Conservation (phyloP, 2,888 invertebrate genomes). For the Molanna angustata region DNA sequence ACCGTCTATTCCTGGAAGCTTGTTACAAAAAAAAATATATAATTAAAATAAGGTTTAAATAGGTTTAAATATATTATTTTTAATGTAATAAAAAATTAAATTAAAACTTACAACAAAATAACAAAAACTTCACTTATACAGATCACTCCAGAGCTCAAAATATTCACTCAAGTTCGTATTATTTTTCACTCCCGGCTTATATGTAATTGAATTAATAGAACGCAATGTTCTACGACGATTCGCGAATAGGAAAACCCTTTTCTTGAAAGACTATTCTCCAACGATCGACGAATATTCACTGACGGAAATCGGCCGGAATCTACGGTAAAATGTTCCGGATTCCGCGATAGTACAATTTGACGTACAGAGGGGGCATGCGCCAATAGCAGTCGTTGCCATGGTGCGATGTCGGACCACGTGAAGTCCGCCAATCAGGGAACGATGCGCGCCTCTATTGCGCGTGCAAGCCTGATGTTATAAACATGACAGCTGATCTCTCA, state of each 20-base stretch:
- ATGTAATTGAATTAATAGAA: slow-evolving; percentile 15
- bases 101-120: slow-evolving; percentile 21
- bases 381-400: slow-evolving; percentile 53
- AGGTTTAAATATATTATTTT: neutral
- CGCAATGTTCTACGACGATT: slow-evolving; percentile 13
- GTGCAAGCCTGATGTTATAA: slow-evolving; percentile 11
- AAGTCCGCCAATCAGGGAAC: slow-evolving; percentile 60
- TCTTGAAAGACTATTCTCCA: neutral
- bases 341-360: slow-evolving; percentile 37
- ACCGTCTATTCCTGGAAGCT: slow-evolving; percentile 30
- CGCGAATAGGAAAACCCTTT: no score
- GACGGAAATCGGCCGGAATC: slow-evolving; percentile 24
- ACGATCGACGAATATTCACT: slow-evolving; percentile 25
- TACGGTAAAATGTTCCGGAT: slow-evolving; percentile 28
- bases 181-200: slow-evolving; percentile 10
- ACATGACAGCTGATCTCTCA: slow-evolving; percentile 15
- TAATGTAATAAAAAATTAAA: slow-evolving; percentile 11
- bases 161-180: slow-evolving; percentile 10
- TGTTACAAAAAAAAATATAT: slow-evolving; percentile 13
- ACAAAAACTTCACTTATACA: slow-evolving; percentile 14
- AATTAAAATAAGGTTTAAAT: slow-evolving; percentile 5
- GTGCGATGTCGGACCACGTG: slow-evolving; percentile 77
- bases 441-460: slow-evolving; percentile 39
- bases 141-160: neutral
- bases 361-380: slow-evolving; percentile 40